Evolutionary conservation across 2,888 invertebrate genomes (phyloP), one percentile per base, ranked within the genome.

Genomic region (Ditula angustiorana): DNA sequence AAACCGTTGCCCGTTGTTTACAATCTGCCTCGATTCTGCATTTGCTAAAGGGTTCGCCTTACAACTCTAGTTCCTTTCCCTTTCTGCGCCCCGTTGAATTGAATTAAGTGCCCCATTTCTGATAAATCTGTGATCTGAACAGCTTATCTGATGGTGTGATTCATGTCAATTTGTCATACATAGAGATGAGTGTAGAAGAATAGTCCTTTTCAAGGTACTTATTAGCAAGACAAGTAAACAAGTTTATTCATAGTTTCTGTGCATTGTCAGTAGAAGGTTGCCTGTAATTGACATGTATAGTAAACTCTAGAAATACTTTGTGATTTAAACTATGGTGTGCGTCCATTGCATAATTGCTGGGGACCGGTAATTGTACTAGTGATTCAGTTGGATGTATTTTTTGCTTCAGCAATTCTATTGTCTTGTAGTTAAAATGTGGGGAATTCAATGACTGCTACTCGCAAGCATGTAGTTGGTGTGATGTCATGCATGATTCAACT

Each of bases 1-100:
- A 16, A 53, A 28, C 59, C 52, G 52, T 63, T 63, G 28, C 35
- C 46, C 55, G 52, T 63, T 64, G 63, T 64, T 58, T 62, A 62
- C 37, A 28, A 30, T 23, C 16, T 7, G 24, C 7, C 50, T 35
- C 37, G 52, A 35, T 52, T 24, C 13, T 35, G 37, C 28, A 11
- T 24, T 35, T n/a, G 37, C 26, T 10, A 41, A 44, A 2, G 5
- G 26, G 11, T 28, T 35, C 28, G 11, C 16, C 8, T 7, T 11
- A 16, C 33, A 52, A 23, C 4, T 5, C 23, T 21, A 16, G 10
- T n/a, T n/a, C 35, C 55, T 16, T 30, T 7, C 13, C 11, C 16
- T 16, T 60, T 52, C 44, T 30, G 23, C 19, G 44, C n/a, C 19
- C 26, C n/a, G n/a, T n/a, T n/a, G n/a, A n/a, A n/a, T n/a, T n/a